Evolutionary conservation across 2,113 vertebrate genomes (phyloP).

Genomic region (Chloropsis hardwickii): DNA sequence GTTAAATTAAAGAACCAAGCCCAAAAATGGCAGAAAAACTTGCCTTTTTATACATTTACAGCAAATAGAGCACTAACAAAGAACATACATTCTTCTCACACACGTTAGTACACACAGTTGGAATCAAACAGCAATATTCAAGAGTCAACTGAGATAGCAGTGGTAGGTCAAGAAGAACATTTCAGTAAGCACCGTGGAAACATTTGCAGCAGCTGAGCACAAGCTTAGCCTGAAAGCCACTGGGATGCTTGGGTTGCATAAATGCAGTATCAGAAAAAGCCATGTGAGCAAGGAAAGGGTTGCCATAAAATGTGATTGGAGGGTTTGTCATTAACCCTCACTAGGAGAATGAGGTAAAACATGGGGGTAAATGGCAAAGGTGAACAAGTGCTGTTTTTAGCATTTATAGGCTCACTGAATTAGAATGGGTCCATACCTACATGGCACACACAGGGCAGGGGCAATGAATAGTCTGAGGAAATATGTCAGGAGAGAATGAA

Average conservation of each 20-base stretch:
- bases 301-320: neutral
- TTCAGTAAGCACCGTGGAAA: neutral
- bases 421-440: neutral
- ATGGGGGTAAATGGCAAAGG: neutral
- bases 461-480: neutral
- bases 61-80: neutral
- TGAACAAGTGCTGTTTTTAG: neutral
- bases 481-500: neutral
- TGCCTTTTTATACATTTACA: fast-evolving
- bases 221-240: neutral
- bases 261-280: neutral
- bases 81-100: neutral
- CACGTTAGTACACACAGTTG: fast-evolving
- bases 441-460: neutral
- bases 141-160: fast-evolving
- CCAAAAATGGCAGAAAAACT: neutral
- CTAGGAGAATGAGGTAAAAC: neutral
- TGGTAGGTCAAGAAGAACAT: neutral
- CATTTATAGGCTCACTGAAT: neutral
- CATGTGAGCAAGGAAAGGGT: neutral
- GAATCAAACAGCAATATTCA: neutral
- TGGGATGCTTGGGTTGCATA: neutral
- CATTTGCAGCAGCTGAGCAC: neutral
- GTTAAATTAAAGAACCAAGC: neutral
- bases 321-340: neutral